These are phyloP conservation scores for Biston stratarius DNA, from an alignment of 2,888 invertebrate species.

Conservation along the genomic window DNA sequence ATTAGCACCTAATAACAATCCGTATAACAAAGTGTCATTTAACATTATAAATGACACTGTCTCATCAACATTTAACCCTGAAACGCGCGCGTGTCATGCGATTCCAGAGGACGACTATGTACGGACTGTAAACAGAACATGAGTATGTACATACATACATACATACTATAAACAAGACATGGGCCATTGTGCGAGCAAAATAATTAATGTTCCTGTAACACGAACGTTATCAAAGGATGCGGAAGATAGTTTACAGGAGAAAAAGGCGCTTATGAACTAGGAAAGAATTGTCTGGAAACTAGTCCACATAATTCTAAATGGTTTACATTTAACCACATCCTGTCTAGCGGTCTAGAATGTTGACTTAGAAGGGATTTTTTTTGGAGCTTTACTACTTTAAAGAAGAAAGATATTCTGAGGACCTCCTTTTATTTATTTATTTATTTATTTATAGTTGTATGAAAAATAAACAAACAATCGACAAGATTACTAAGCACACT, in stretches of 20 bases:
- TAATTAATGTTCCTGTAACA: slow-evolving; percentile 71
- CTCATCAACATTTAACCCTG: slow-evolving; percentile 52
- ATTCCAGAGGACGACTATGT: slow-evolving; percentile 44
- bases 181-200: slow-evolving; percentile 52
- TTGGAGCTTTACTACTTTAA: no score
- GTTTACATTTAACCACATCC: no score
- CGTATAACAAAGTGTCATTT: slow-evolving; percentile 20
- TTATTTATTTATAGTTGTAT: no score
- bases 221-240: slow-evolving; percentile 60
- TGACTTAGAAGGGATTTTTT: no score
- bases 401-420: no score
- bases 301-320: no score
- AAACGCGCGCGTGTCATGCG: slow-evolving; percentile 43
- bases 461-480: slow-evolving; percentile 5
- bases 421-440: no score
- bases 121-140: slow-evolving; percentile 7
- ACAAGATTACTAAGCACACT: slow-evolving; percentile 2
- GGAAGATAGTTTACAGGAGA: slow-evolving; percentile 37
- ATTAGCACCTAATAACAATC: neutral
- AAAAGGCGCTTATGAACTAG: slow-evolving; percentile 26
- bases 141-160: no score
- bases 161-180: slow-evolving; percentile 2
- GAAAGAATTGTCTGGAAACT: neutral
- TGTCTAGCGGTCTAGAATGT: no score
- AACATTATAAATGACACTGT: slow-evolving; percentile 23